Base-by-base conservation (phyloP, 2,888 invertebrate species). In the Chironomus tentans region DNA sequence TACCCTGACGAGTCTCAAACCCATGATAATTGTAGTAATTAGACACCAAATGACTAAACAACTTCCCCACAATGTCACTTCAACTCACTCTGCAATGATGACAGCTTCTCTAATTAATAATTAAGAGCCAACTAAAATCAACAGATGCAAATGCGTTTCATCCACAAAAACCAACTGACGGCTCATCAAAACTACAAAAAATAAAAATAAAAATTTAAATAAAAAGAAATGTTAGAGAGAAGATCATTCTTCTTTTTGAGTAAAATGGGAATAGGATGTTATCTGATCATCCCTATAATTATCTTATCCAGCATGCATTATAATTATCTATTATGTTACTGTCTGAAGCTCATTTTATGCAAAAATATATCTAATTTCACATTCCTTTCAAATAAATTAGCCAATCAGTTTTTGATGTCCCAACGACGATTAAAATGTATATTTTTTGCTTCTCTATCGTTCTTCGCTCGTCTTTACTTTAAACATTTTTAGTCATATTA, bases 281-380 rank as follows among this genome's bases (percentile, higher is more conserved):
- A 71, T 71, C 70, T 71, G 70, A 71, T 71, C 71, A 13, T 71
- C 50, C 62, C 56, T 71, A 71, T 71, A 71, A 71, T 71, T 71
- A 71, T 71, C 71, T 50, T 22, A 48, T 71, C 71, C 22, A 24
- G 28, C 71, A 71, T 48, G 48, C 71, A 71, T 71, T 71, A 56
- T 71, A 71, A 71, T 71, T 50, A 71, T 71, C 71, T 71, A 71
- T 68, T 71, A 71, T 71, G 71, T 71, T 65, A 13, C 65, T 65
- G 65, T 65, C 65, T 65, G 65, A 56, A 65, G 24, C 65, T 65
- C 22, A 65, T 65, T 65, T 65, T 22, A 70, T 47, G 48, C 22
- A 70, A 70, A 56, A 71, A 71, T 21, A 56, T 48, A 50, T 71
- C 71, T 56, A 71, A 71, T 71, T 71, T 71, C 71, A 71, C 22